Evolutionary conservation across 2,113 vertebrate genomes (phyloP).

Genomic region (Tapirus terrestris): DNA sequence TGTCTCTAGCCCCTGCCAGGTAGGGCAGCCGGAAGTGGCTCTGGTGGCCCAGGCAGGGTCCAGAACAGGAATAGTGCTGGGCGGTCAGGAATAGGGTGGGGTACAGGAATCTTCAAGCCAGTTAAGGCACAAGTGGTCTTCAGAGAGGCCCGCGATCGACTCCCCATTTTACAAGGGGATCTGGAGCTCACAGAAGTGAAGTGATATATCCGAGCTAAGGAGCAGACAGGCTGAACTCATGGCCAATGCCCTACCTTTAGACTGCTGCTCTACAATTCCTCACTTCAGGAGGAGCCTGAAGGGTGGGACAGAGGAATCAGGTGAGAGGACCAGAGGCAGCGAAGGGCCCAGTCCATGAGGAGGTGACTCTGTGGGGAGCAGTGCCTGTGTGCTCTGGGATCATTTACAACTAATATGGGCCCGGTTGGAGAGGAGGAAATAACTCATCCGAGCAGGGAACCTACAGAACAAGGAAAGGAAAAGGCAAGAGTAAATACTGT

Average conservation of each 20-base stretch:
- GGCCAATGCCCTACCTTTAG: not conserved
- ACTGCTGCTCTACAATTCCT: not conserved
- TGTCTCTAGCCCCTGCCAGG: too few relatives aligned
- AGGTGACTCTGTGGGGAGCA: not conserved
- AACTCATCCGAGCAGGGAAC: not conserved
- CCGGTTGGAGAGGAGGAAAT: not conserved
- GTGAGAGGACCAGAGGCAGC: not conserved
- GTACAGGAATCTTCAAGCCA: not conserved
- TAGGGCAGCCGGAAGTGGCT: too few relatives aligned
- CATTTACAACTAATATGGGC: not conserved
- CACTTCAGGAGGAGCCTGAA: not conserved
- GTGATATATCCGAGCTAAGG: not conserved
- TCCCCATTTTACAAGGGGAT: not conserved
- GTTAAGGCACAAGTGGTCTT: not conserved
- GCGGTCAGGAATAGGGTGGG: rapidly evolving
- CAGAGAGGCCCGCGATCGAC: not conserved
- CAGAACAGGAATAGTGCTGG: not conserved
- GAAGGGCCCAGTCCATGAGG: not conserved
- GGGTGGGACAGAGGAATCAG: not conserved
- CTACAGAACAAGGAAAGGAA: not conserved
- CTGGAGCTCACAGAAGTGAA: not conserved
- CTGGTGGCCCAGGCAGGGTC: not conserved
- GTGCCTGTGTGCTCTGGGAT: too few relatives aligned
- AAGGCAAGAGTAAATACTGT: not conserved
- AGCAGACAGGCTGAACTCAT: not conserved